Conservation (phyloP, 2,797 vertebrate species). For the Spea hammondii region DNA sequence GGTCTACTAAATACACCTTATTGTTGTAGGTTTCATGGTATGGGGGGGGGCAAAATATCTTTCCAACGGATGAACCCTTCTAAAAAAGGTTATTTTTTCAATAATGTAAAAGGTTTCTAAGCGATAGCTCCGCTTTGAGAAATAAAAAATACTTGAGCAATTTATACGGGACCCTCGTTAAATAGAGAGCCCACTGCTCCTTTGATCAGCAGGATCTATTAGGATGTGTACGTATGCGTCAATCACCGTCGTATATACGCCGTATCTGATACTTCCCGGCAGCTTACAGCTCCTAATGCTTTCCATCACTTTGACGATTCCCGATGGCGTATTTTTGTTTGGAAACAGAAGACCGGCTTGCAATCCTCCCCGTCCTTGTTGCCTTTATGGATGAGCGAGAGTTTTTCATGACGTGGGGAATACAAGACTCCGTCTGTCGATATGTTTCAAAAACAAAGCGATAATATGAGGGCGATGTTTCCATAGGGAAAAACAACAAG, state of each 20-base stretch:
- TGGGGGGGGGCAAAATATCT: no score
- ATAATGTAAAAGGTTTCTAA: no score
- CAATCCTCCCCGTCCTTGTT: neutral
- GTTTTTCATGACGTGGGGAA: neutral
- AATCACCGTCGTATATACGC: no score
- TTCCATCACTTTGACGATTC: neutral
- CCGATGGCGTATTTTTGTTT: conserved; percentile 16
- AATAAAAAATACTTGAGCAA: no score
- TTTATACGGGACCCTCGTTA: neutral
- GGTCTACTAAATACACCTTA: no score
- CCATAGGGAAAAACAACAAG: neutral
- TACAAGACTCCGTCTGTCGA: conserved; percentile 7
- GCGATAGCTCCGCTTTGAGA: no score
- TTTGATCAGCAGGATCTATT: neutral
- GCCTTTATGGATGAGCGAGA: neutral
- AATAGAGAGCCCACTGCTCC: neutral
- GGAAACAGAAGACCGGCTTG: neutral
- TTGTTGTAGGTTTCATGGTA: no score
- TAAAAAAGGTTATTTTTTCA: no score
- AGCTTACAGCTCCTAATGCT: neutral
- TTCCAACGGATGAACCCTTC: no score
- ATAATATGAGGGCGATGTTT: conserved; percentile 5
- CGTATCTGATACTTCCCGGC: no score
- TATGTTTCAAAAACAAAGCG: conserved; percentile 9
- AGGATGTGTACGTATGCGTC: neutral